A percentile compares a stretch with the other conserved stretches of the same genome.
phyloP scores from a whole-genome alignment of 92 coral and sea anemone genomes.

The Diadumene lineata region DNA sequence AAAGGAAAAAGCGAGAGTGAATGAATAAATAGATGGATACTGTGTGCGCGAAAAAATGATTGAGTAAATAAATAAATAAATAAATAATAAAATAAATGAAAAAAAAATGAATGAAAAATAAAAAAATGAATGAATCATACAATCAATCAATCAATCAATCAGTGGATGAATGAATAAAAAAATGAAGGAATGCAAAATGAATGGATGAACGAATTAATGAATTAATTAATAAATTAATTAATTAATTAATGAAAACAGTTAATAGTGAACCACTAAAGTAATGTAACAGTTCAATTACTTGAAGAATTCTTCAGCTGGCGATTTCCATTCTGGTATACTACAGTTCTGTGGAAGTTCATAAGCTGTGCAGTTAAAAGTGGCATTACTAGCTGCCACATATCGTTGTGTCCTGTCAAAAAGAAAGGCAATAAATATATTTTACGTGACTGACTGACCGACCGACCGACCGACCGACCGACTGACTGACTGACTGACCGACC shows the following conservation, averaged over 20 bases:
- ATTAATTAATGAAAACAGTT: neutral
- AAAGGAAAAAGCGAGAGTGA: neutral
- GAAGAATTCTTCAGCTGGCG: conserved; percentile 77
- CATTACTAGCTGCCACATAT: conserved; percentile 7
- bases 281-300: conserved; percentile 35
- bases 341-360: conserved; percentile 42
- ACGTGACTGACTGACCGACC: too few species aligned
- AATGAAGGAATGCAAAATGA: too few species aligned
- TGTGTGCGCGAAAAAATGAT: too few species aligned
- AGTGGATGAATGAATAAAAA: neutral
- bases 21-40: neutral
- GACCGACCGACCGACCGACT: too few species aligned
- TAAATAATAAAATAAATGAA: neutral
- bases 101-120: neutral
- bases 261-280: neutral
- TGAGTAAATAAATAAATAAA: neutral
- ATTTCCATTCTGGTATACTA: conserved; percentile 50
- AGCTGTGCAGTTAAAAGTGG: conserved; percentile 45
- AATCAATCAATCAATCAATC: too few species aligned
- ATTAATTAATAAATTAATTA: too few species aligned
- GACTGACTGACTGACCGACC: too few species aligned
- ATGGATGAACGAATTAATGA: neutral
- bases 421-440: neutral
- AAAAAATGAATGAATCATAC: neutral
- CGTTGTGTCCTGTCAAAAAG: conserved; percentile 1